Evolutionary conservation across 2,888 invertebrate species (phyloP).

Genomic region (Chelonus formosanus): DNA sequence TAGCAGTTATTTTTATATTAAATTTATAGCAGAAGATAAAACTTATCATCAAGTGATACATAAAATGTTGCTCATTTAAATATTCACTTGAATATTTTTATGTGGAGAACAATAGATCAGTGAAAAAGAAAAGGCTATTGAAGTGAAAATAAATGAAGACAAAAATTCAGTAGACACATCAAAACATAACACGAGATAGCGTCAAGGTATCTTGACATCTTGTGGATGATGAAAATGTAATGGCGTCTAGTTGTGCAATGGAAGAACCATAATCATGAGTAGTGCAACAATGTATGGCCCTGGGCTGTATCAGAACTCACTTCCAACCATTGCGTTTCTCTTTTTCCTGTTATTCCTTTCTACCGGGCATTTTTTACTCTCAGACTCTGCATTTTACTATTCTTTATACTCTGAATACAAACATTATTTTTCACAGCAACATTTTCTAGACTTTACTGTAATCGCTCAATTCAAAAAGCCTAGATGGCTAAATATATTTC

Average conservation of each 20-base stretch:
- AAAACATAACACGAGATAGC: neutral
- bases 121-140: neutral
- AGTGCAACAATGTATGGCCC: constrained; percentile 52
- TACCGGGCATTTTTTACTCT: constrained; percentile 23
- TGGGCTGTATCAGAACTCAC: constrained; percentile 39
- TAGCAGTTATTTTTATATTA: no score
- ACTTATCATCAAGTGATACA: no score
- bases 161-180: neutral
- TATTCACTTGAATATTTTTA: neutral
- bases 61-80: no score
- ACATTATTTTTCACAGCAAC: constrained; percentile 3
- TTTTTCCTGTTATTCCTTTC: constrained; percentile 27
- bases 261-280: constrained; percentile 51
- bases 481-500: no score
- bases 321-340: constrained; percentile 28
- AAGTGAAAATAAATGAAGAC: neutral
- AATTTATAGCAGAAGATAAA: neutral
- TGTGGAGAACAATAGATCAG: neutral
- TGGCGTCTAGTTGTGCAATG: constrained; percentile 31
- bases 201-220: neutral
- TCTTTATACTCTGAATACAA: neutral
- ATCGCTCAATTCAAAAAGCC: no score
- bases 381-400: constrained; percentile 16
- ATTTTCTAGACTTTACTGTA: no score
- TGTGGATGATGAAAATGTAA: constrained; percentile 17